Evolutionary conservation across 2,888 invertebrate genomes (phyloP), one percentile per base, ranked within the genome.

Genomic region (Chrysotoxum bicinctum): DNA sequence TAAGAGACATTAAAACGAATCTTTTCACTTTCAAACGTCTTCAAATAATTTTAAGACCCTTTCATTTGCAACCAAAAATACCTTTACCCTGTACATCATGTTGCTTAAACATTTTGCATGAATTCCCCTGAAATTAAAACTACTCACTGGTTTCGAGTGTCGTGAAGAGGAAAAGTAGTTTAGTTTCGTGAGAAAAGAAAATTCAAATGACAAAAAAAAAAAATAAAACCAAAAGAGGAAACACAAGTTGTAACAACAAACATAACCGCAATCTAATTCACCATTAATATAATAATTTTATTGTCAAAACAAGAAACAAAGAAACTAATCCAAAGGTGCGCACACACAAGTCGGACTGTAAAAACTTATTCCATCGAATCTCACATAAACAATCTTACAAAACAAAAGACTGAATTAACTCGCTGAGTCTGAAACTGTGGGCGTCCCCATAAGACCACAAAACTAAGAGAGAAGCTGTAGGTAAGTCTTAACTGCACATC

Each of bases 181-280:
- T 56, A 75, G 43, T 70, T 83, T 74, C 73, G 83, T 83, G 83
- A 74, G 79, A 83, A 82, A 79, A 83, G 43, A 72, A 69, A 68
- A 26, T 16, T 26, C 12, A 58, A 68, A 68, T n/a, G 16, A 26
- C 35, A 19, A 26, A 62, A 35, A 30, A 30, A 58, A 14, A 35
- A 21, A 37, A 40, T 23, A 48, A 35, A 68, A 23, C 35, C 0
- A 26, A 74, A 60, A 69, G 73, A 45, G 56, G 69, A 73, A 83
- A 68, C 52, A 54, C 77, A 48, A 72, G 32, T 73, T 56, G 37
- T 45, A 30, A 32, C 60, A 23, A 69, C 64, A 62, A 30, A 26
- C 62, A n/a, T 43, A 68, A 74, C 69, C 69, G 50, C 84, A 80
- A 72, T 72, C 70, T 75, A 75, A 80, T 84, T 70, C 70, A 80